Base-by-base conservation (phyloP, 2,113 vertebrate species). In the Lophius piscatorius region DNA sequence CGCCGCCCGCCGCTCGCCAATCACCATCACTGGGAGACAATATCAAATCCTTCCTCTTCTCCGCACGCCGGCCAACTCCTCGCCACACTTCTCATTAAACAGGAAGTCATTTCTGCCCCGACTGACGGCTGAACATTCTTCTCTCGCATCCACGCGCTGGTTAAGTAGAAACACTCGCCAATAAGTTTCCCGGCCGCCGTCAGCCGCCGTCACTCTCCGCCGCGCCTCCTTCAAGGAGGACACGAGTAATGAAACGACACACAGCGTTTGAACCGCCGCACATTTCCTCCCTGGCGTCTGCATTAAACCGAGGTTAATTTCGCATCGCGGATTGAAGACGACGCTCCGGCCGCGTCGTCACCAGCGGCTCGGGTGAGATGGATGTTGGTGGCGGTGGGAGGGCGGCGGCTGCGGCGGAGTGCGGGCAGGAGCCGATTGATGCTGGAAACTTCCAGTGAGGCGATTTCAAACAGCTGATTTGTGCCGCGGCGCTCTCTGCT, bases 41-140 rank as follows among this genome's bases (percentile, higher is more conserved):
- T 97, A 95, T 95, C 93, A 96, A 95, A 95, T 94, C 92, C 92
- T 86, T 70, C 93, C 93, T n/a, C n/a, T 93, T 87, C 79, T 74
- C 49, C 92, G 90, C 93, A 91, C 92, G 91, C 90, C 93, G 88
- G 92, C 92, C 92, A 93, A 94, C 77, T 93, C 93, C 91, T 90
- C 89, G 93, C 92, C 93, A 91, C 91, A 93, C 93, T 93, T 94
- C 97, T 95, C 94, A 97, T 98, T 94, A 96, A 94, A 94, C 92
- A 78, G 77, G 76, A 94, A 94, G 93, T 95, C 92, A 92, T 95
- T 94, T 87, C 93, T 92, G 90, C 92, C 21, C 92, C 88, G 92
- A 91, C 92, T 49, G 92, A 93, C 87, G 86, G 90, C 92, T 91
- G 89, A 91, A 70, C 74, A 70, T 86, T 83, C 89, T 88, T 86